Conservation (phyloP, 2,113 vertebrate genomes). For the Colossoma macropomum region DNA sequence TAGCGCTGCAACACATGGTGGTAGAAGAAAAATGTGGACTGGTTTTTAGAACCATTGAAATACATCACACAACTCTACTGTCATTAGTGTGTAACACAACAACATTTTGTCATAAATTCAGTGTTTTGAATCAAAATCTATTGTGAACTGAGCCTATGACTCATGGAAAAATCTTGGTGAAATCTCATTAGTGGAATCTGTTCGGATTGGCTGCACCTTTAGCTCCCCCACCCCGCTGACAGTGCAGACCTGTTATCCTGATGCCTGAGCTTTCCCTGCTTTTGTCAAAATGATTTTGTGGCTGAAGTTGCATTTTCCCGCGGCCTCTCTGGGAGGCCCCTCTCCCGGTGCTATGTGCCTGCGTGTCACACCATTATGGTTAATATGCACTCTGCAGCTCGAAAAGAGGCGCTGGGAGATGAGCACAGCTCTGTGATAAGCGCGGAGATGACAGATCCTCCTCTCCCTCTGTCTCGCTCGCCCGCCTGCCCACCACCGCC, state of each 20-base stretch:
- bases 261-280: constrained; percentile 16
- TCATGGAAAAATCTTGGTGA: too few relatives aligned
- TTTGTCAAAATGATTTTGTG: constrained; percentile 45
- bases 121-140: too few relatives aligned
- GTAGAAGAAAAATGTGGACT: too few relatives aligned
- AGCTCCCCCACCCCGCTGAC: neutral
- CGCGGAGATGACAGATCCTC: constrained; percentile 65
- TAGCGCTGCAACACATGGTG: too few relatives aligned
- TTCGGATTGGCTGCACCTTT: constrained; percentile 1
- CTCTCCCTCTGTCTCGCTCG: constrained; percentile 56
- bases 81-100: too few relatives aligned
- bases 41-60: too few relatives aligned
- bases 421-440: constrained; percentile 71
- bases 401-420: constrained; percentile 70
- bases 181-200: constrained; percentile 23
- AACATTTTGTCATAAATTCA: too few relatives aligned
- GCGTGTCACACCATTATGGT: constrained; percentile 67
- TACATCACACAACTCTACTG: too few relatives aligned
- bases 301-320: constrained; percentile 19
- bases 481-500: constrained; percentile 69
- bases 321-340: constrained; percentile 45
- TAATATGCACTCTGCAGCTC: constrained; percentile 69
- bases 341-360: constrained; percentile 53
- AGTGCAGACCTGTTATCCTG: constrained; percentile 1
- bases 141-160: too few relatives aligned